These are phyloP conservation scores for Blennius ocellaris DNA, from an alignment of 2,113 vertebrate genomes.

Conservation along the genomic window DNA sequence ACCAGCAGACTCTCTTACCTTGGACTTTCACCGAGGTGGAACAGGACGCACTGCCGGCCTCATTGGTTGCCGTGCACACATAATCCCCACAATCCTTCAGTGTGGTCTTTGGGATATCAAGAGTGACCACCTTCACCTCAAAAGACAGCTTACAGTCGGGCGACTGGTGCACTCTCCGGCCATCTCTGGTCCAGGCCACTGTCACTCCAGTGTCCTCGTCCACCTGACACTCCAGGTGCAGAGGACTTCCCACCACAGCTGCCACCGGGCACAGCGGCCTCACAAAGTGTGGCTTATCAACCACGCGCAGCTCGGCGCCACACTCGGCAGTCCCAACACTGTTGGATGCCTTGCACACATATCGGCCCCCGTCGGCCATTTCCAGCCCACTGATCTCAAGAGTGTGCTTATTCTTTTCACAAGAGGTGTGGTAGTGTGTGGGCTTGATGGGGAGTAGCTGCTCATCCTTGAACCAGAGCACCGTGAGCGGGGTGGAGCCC, in stretches of 20 bases:
- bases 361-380: slow-evolving; percentile 83
- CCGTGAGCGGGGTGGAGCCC: slow-evolving; percentile 90
- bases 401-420: slow-evolving; percentile 87
- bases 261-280: slow-evolving; percentile 85
- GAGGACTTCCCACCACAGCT: slow-evolving; percentile 87
- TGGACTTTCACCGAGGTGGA: slow-evolving; percentile 86
- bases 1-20: slow-evolving; percentile 86
- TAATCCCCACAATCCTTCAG: slow-evolving; percentile 91
- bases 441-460: slow-evolving; percentile 75
- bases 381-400: slow-evolving; percentile 86
- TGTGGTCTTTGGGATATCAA: slow-evolving; percentile 90
- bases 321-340: slow-evolving; percentile 88
- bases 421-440: slow-evolving; percentile 82
- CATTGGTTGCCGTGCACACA: slow-evolving; percentile 87
- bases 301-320: slow-evolving; percentile 85
- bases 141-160: slow-evolving; percentile 92
- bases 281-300: slow-evolving; percentile 89
- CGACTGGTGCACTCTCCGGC: slow-evolving; percentile 87
- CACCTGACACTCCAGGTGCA: slow-evolving; percentile 90
- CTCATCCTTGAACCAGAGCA: slow-evolving; percentile 91
- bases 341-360: slow-evolving; percentile 91
- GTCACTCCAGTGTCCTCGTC: slow-evolving; percentile 92
- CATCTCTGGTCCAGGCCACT: slow-evolving; percentile 89
- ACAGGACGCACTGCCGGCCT: slow-evolving; percentile 88
- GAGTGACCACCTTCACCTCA: slow-evolving; percentile 90